Evolutionary conservation across 2,797 vertebrate species (phyloP).

Genomic region (Dromococcyx pavoninus): DNA sequence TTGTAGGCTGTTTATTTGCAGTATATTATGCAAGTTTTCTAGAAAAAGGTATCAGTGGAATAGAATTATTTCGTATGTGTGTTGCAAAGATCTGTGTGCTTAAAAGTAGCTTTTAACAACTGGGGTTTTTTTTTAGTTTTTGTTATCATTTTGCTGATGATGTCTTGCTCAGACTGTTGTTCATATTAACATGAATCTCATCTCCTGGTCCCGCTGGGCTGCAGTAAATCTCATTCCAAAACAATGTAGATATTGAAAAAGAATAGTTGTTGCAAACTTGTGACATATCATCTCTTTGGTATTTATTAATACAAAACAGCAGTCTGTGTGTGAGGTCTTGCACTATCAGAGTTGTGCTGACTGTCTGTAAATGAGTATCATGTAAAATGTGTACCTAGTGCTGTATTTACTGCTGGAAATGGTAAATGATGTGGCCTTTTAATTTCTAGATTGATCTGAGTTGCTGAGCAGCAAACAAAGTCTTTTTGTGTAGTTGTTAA

Average conservation of each 20-base stretch:
- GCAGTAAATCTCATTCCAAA: slow-evolving; percentile 2
- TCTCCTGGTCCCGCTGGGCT: background rate
- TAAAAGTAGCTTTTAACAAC: background rate
- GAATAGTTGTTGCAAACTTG: background rate
- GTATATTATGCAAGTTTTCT: background rate
- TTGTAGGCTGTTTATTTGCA: background rate
- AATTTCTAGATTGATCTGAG: slow-evolving; percentile 14
- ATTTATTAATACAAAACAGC: background rate
- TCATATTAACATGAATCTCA: background rate
- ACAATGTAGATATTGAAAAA: background rate
- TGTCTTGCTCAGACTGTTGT: accelerated
- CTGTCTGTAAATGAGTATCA: background rate
- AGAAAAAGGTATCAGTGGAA: accelerated
- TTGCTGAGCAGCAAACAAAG: background rate
- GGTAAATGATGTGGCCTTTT: background rate
- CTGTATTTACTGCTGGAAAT: background rate
- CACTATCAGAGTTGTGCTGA: background rate
- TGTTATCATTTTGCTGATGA: background rate
- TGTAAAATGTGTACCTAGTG: background rate
- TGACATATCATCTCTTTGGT: background rate
- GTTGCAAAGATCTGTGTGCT: background rate
- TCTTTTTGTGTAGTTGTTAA: background rate
- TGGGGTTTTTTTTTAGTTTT: background rate
- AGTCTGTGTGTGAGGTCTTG: background rate
- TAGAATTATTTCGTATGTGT: background rate